phyloP scores from a whole-genome alignment of 2,113 vertebrate species.

The Astatotilapia flaviijosephi region DNA sequence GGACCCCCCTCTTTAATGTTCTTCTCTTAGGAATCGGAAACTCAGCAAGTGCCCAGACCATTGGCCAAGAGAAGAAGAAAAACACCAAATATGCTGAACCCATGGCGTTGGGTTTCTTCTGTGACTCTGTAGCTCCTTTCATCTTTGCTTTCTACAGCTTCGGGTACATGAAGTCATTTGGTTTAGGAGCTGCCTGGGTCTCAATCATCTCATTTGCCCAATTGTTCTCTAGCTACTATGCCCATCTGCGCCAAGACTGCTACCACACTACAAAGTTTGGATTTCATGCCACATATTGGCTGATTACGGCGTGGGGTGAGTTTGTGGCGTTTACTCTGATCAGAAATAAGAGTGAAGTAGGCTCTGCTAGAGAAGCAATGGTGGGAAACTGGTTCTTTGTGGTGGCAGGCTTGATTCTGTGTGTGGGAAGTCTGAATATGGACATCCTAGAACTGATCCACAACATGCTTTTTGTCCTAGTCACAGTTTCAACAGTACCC shows the following conservation, averaged over 20 bases:
- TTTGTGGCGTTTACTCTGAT: constrained; percentile 66
- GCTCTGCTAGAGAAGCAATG: constrained; percentile 65
- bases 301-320: constrained; percentile 84
- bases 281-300: constrained; percentile 79
- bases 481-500: constrained; percentile 73
- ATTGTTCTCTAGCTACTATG: constrained; percentile 81
- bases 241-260: constrained; percentile 76
- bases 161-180: constrained; percentile 73
- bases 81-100: constrained; percentile 89
- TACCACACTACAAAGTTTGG: constrained; percentile 83
- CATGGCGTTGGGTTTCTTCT: constrained; percentile 83
- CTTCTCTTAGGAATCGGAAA: constrained; percentile 77
- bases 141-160: constrained; percentile 84
- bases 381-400: constrained; percentile 85
- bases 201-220: constrained; percentile 78
- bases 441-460: constrained; percentile 80
- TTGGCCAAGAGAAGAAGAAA: constrained; percentile 83
- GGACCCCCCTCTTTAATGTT: constrained; percentile 84
- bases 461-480: constrained; percentile 75
- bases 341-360: neutral
- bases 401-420: constrained; percentile 67
- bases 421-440: constrained; percentile 73
- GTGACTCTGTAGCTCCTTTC: constrained; percentile 76
- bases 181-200: constrained; percentile 75
- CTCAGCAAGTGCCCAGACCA: constrained; percentile 61